Evolutionary conservation across 1,140 invertebrate genomes (phyloP).

Genomic region (Tetranychus cinnabarinus): DNA sequence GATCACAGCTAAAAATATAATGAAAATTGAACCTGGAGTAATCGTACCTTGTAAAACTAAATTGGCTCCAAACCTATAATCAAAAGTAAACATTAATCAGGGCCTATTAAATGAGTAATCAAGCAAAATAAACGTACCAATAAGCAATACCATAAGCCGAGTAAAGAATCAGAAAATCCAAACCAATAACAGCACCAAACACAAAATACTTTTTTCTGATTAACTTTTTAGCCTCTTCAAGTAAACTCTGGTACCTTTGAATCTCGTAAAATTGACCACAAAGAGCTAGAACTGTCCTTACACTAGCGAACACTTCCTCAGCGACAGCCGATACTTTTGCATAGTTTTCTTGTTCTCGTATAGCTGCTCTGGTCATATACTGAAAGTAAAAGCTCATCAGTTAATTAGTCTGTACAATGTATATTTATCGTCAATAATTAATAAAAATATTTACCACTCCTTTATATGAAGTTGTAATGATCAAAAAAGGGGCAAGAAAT

Average conservation of each 20-base stretch:
- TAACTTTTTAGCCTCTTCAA: slow-evolving; percentile 18
- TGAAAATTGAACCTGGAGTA: slow-evolving; percentile 6
- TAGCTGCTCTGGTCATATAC: slow-evolving; percentile 1
- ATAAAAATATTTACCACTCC: too few species aligned
- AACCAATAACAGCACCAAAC: slow-evolving; percentile 23
- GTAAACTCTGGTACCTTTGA: not conserved
- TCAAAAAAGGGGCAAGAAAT: slow-evolving; percentile 21
- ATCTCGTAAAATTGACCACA: not conserved
- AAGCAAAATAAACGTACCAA: slow-evolving; percentile 39
- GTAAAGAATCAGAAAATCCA: not conserved
- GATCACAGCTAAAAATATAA: slow-evolving; percentile 51
- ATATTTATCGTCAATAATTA: too few species aligned
- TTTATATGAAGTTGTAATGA: slow-evolving; percentile 14
- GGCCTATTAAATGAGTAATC: too few species aligned
- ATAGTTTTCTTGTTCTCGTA: slow-evolving; percentile 19
- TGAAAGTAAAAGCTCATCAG: too few species aligned
- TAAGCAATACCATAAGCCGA: slow-evolving; percentile 28
- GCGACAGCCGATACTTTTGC: slow-evolving; percentile 24
- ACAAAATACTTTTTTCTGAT: slow-evolving; percentile 43
- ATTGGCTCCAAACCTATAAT: not conserved
- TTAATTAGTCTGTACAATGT: too few species aligned
- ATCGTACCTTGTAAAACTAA: not conserved
- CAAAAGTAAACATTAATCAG: too few species aligned
- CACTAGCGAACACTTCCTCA: slow-evolving; percentile 23
- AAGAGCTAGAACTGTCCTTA: slow-evolving; percentile 21